Percentiles rank a stretch among this genome's conserved stretches.
These are phyloP conservation scores for Ifrita kowaldi DNA, from an alignment of 2,113 vertebrate genomes.

Conservation along the genomic window DNA sequence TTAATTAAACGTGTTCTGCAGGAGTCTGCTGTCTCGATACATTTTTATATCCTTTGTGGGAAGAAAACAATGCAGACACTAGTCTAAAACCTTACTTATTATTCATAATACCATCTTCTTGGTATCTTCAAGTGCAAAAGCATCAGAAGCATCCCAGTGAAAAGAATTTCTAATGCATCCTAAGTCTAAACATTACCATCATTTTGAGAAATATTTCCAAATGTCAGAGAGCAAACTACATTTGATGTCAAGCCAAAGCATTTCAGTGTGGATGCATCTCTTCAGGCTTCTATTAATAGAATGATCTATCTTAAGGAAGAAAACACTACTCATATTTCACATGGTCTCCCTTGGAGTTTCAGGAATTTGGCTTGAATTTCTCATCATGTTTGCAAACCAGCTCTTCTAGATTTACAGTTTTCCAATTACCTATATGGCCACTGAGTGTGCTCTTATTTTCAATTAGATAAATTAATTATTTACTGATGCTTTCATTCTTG, in stretches of 20 bases:
- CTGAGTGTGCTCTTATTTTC: background rate
- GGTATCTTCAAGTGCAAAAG: background rate
- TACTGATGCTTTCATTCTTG: background rate
- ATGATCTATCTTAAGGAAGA: background rate
- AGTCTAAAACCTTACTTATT: background rate
- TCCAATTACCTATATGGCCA: background rate
- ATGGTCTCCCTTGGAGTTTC: background rate
- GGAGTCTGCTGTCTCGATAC: background rate
- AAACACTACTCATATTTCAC: background rate
- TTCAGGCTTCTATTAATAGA: background rate
- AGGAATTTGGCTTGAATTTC: background rate
- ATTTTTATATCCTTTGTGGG: background rate
- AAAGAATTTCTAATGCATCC: background rate
- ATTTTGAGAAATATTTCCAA: background rate
- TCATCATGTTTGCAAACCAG: background rate
- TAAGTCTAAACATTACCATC: background rate
- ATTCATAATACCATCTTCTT: background rate
- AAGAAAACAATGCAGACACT: background rate
- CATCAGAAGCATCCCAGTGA: background rate
- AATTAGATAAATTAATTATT: background rate
- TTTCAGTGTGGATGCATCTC: background rate
- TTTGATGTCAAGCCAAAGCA: background rate
- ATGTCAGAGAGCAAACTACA: slow-evolving; percentile 25
- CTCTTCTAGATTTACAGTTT: background rate
- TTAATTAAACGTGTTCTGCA: slow-evolving; percentile 12